Conservation (phyloP, 2,113 vertebrate species). For the Indicator maculatus region DNA sequence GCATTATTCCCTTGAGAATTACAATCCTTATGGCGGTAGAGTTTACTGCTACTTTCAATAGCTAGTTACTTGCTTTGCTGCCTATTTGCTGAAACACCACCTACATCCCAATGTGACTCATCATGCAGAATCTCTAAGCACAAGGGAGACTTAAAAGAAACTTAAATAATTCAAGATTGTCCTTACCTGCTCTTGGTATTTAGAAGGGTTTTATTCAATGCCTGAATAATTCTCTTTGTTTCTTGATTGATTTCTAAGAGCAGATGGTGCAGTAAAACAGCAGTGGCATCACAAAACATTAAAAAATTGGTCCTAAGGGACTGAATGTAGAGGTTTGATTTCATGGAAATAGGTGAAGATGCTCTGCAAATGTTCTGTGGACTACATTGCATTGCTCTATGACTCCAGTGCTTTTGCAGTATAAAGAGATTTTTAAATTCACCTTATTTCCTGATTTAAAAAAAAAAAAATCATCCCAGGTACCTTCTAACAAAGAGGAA, state of each 20-base stretch:
- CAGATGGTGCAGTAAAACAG: background rate
- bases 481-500: background rate
- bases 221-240: background rate
- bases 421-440: background rate
- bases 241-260: background rate
- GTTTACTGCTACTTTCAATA: background rate
- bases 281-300: background rate
- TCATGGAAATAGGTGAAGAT: background rate
- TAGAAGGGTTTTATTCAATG: background rate
- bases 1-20: background rate
- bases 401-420: background rate
- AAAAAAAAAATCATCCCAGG: background rate
- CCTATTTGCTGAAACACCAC: background rate
- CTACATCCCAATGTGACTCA: background rate
- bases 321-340: background rate
- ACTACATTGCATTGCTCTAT: background rate
- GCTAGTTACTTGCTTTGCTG: background rate
- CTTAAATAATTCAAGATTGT: background rate
- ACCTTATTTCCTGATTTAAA: background rate
- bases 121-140: background rate
- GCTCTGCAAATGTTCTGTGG: background rate
- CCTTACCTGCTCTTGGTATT: background rate
- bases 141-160: background rate
- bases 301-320: background rate
- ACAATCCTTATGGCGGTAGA: background rate